phyloP scores from a whole-genome alignment of 2,113 vertebrate species.

The Agapornis roseicollis region DNA sequence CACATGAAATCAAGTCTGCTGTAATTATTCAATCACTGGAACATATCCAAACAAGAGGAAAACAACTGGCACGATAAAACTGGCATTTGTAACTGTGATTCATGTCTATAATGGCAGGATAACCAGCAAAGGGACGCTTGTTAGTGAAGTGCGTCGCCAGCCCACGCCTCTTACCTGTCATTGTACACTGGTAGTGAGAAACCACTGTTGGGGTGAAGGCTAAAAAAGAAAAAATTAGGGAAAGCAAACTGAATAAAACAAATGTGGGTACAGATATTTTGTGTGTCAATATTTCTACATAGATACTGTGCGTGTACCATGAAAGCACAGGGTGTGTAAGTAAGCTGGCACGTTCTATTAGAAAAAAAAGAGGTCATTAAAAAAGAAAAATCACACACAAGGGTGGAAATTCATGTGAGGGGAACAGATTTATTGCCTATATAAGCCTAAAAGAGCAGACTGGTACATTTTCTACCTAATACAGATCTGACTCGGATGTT shows the following conservation, averaged over 20 bases:
- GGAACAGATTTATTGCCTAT: conserved; percentile 20
- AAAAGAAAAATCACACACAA: conserved; percentile 28
- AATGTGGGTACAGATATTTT: conserved; percentile 60
- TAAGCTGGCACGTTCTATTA: conserved; percentile 47
- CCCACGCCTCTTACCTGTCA: conserved; percentile 65
- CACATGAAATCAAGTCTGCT: background rate
- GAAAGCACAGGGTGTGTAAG: conserved; percentile 45
- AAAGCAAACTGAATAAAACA: conserved; percentile 70
- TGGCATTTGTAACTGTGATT: conserved; percentile 62
- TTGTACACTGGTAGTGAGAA: conserved; percentile 72
- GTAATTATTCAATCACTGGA: background rate
- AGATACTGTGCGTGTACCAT: conserved; percentile 48
- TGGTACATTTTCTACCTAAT: background rate
- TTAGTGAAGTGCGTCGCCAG: conserved; percentile 59
- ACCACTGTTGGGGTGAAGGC: conserved; percentile 73
- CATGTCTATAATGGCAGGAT: conserved; percentile 69
- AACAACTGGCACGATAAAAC: conserved; percentile 14
- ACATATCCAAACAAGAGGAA: conserved; percentile 40
- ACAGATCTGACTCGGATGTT: background rate
- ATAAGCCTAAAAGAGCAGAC: background rate
- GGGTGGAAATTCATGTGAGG: conserved; percentile 25
- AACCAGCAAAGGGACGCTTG: conserved; percentile 69
- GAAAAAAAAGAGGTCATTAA: background rate
- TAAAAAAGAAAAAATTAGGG: conserved; percentile 70
- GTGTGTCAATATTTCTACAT: conserved; percentile 56